Conservation (phyloP, 2,888 invertebrate genomes). For the Pseudococcus jackbeardsleyi region DNA sequence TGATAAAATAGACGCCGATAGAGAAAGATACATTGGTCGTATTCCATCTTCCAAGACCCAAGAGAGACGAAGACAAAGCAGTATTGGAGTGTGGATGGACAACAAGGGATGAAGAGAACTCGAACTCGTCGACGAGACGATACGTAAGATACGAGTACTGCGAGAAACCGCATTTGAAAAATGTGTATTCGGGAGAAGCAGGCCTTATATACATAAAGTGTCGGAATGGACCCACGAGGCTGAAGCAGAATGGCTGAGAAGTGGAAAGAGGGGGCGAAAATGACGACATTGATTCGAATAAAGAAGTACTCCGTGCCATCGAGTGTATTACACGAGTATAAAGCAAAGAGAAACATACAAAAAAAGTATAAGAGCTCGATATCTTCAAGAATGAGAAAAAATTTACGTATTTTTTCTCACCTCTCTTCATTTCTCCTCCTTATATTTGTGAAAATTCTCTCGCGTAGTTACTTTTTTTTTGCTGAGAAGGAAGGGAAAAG, state of each 20-base stretch:
- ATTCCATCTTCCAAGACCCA: neutral
- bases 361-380: neutral
- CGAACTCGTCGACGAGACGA: neutral
- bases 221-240: neutral
- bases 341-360: neutral
- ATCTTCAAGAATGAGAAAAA: neutral
- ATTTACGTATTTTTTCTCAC: neutral
- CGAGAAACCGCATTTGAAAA: slow-evolving; percentile 1
- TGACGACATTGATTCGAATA: slow-evolving; percentile 47
- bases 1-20: neutral
- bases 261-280: neutral
- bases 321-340: neutral
- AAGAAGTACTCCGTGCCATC: neutral
- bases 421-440: neutral
- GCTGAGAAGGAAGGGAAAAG: neutral
- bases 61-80: neutral
- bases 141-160: neutral
- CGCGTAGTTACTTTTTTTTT: neutral
- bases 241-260: neutral
- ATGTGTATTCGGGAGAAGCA: neutral
- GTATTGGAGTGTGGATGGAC: no score
- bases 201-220: neutral
- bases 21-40: neutral
- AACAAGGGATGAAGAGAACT: neutral
- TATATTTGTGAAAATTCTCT: neutral